Base-by-base conservation (phyloP, 2,797 vertebrate species). In the Spea hammondii region DNA sequence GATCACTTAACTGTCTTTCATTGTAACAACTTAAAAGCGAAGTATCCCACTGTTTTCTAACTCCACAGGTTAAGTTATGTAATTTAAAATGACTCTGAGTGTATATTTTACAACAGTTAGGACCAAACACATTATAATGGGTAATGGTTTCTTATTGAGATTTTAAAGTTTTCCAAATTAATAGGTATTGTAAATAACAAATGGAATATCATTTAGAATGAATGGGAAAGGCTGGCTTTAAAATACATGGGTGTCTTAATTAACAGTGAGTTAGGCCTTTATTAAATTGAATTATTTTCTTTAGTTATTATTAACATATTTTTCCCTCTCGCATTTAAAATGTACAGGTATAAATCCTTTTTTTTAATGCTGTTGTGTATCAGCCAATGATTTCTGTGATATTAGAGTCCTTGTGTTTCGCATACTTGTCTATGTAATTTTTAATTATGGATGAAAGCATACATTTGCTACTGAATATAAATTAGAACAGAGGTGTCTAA, bases 1-100 rank as follows among this genome's bases (percentile, higher is more conserved):
- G 89, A 90, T 91, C 85, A 88, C 90, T 93, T 91, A 88, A 91
- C 92, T 92, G 91, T 91, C 85, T 92, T 90, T 92, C 90, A 91
- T 92, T 89, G 92, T 89, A 91, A 88, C 89, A 86, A 88, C 91
- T 88, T 85, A 90, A 89, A 93, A 89, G 87, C 77, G 74, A 49
- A 84, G 71, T 71, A 76, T 70, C 79, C 78, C 84, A 89, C 88
- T 90, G 89, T 85, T 86, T 86, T 86, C 86, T 88, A 91, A 87
- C 92, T 90, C 90, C 87, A 14, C 60, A 66, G 69, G 65, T 73
- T 77, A 53, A 46, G 48, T 68, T 72, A 53, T 77, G 65, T 77
- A 51, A 77, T 77, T 69, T 77, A 68, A 66, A 76, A 82, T 51
- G 55, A 49, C 54, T 73, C 57, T 64, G 44, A n/a, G 65, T 76